A percentile compares a stretch with the other conserved stretches of the same genome.
Conservation (phyloP, 1,140 invertebrate genomes). For the Pissodes strobi region DNA sequence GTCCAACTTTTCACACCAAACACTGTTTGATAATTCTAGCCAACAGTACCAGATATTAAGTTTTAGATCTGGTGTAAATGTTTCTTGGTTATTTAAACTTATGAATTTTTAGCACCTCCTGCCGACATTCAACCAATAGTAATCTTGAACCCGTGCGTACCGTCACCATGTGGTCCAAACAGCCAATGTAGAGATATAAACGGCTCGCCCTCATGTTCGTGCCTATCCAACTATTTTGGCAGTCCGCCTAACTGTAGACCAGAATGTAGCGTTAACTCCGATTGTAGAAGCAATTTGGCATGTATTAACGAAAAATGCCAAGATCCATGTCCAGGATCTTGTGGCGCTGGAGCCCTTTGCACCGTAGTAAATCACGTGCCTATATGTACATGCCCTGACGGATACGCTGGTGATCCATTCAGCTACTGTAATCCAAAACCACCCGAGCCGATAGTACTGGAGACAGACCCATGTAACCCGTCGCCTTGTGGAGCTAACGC, state of each 20-base stretch:
- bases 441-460: conserved; percentile 24
- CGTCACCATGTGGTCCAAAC: conserved; percentile 64
- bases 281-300: conserved; percentile 61
- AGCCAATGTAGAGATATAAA: conserved; percentile 61
- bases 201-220: conserved; percentile 64
- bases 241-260: conserved; percentile 61
- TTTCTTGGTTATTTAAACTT: too few relatives aligned
- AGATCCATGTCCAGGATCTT: conserved; percentile 71
- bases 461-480: conserved; percentile 59
- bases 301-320: conserved; percentile 65
- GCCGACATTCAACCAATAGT: conserved; percentile 38
- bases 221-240: conserved; percentile 60
- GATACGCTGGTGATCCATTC: conserved; percentile 70
- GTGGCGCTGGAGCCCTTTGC: conserved; percentile 66
- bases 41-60: too few relatives aligned
- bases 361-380: conserved; percentile 66
- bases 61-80: too few relatives aligned
- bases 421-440: too few relatives aligned
- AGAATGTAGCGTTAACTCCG: conserved; percentile 61
- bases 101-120: conserved; percentile 51
- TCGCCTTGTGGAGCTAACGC: conserved; percentile 65
- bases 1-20: too few relatives aligned
- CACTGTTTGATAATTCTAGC: too few relatives aligned
- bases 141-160: conserved; percentile 67
- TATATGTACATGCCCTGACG: conserved; percentile 64